These are phyloP conservation scores for Selene dorsalis DNA, from an alignment of 2,797 vertebrate species.

Conservation along the genomic window DNA sequence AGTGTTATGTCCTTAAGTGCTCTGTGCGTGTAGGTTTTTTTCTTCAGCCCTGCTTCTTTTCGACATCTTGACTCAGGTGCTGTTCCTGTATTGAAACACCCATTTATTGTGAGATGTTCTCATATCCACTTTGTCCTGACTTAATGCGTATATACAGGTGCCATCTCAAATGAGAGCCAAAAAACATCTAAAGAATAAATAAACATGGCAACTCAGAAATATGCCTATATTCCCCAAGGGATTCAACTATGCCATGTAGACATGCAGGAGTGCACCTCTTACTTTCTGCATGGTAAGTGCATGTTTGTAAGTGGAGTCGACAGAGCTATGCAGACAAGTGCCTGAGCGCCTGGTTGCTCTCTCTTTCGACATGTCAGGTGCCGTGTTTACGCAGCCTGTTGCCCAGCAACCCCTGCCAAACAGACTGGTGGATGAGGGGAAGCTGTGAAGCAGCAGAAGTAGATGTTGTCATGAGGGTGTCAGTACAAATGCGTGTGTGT, in stretches of 20 bases:
- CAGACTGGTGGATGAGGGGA: slow-evolving; percentile 65
- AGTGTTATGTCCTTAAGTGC: too few relatives aligned
- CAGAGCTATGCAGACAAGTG: slow-evolving; percentile 56
- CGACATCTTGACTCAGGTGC: slow-evolving; percentile 26
- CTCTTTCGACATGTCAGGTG: slow-evolving; percentile 75
- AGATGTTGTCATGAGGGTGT: slow-evolving; percentile 60
- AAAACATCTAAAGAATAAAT: neutral
- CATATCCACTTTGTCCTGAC: slow-evolving; percentile 16
- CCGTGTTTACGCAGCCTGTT: slow-evolving; percentile 75
- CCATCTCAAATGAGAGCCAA: neutral
- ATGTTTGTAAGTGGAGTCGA: slow-evolving; percentile 52
- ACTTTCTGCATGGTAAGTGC: slow-evolving; percentile 55
- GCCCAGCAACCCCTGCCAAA: slow-evolving; percentile 77
- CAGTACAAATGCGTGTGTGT: slow-evolving; percentile 30
- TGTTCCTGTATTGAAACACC: slow-evolving; percentile 19
- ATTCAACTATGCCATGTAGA: slow-evolving; percentile 11
- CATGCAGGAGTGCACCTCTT: slow-evolving; percentile 31
- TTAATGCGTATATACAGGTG: neutral
- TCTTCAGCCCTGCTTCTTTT: too few relatives aligned
- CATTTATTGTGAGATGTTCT: slow-evolving; percentile 15
- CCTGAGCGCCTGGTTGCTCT: slow-evolving; percentile 62
- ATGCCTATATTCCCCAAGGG: slow-evolving; percentile 1
- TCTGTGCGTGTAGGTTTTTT: too few relatives aligned
- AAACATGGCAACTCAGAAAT: neutral
- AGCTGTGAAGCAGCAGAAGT: slow-evolving; percentile 65